Evolutionary conservation across 2,113 vertebrate species (phyloP), one percentile per base, ranked within the genome.

Genomic region (Perognathus longimembris): DNA sequence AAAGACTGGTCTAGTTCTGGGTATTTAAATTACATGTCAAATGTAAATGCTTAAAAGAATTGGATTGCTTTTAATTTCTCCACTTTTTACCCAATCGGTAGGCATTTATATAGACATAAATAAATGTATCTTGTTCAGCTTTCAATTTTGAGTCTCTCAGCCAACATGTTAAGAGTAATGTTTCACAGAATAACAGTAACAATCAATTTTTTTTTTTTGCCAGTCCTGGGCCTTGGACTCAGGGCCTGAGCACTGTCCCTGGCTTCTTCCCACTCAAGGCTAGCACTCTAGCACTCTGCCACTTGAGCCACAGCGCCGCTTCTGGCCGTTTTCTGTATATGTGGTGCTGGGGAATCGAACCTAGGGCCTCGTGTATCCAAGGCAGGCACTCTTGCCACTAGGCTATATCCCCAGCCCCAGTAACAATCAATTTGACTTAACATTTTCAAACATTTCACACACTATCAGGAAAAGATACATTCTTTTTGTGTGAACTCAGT

Each of bases 11-110:
- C 59, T 66, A 75, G 28, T 75, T 76, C 30, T 77, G 50, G 9
- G 30, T 83, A 70, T 92, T 92, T 88, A 82, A 88, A 80, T 63
- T 67, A 69, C 3, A 61, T 85, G 3, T 80, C 34, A 93, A 75
- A 83, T 80, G 15, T 54, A 54, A 54, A 12, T 54, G 50, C 50
- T 54, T 54, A 54, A 66, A 88, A 69, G 59, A 69, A 90, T 54
- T 1, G 73, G 36, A 80, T 85, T 40, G 85, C 30, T 66, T 80
- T 79, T 88, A 77, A 77, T 30, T 66, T 76, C 76, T 85, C 92
- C 11, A 38, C 14, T 67, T 86, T 71, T 94, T 40, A 36, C 59
- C 38, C 26, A 82, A 88, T 50, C 70, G 40, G 26, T 64, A 38
- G 20, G 1, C 17, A 67, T 81, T 69, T 63, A 8, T 21, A 40